Conservation (phyloP, 2,888 invertebrate genomes). For the Minunthozetes semirufus region DNA sequence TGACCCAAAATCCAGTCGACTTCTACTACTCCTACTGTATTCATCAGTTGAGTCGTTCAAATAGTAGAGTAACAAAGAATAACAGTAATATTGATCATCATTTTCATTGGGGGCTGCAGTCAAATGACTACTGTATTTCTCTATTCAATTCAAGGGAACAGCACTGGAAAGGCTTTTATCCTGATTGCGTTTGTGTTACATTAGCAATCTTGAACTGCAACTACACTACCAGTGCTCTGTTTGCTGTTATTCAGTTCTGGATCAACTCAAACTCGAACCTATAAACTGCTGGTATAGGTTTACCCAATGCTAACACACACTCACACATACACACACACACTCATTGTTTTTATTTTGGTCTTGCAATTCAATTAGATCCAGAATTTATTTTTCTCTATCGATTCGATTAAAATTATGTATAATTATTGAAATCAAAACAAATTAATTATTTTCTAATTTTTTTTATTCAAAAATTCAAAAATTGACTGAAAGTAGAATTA, state of each 20-base stretch:
- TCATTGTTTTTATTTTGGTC: slow-evolving; percentile 27
- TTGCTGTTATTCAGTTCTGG: background rate
- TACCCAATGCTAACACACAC: background rate
- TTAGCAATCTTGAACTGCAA: slow-evolving; percentile 31
- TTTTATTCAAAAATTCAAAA: background rate
- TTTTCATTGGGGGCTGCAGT: slow-evolving; percentile 21
- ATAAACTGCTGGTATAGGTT: background rate
- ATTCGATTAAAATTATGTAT: slow-evolving; percentile 19
- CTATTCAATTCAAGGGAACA: background rate
- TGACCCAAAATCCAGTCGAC: slow-evolving; percentile 27
- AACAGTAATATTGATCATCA: slow-evolving; percentile 30
- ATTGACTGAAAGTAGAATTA: slow-evolving; percentile 5
- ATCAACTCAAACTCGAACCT: slow-evolving; percentile 19
- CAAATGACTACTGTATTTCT: slow-evolving; percentile 8
- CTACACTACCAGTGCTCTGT: background rate
- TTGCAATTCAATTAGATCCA: slow-evolving; percentile 21
- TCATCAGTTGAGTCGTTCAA: slow-evolving; percentile 22
- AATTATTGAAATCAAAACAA: slow-evolving; percentile 14
- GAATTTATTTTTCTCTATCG: slow-evolving; percentile 4
- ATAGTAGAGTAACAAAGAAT: slow-evolving; percentile 29
- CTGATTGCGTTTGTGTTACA: slow-evolving; percentile 36
- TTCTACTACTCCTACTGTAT: slow-evolving; percentile 20
- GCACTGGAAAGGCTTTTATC: slow-evolving; percentile 34
- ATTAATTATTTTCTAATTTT: background rate
- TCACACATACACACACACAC: background rate